Base-by-base conservation (phyloP, 2,113 vertebrate species). In the Psephotus haematonotus region DNA sequence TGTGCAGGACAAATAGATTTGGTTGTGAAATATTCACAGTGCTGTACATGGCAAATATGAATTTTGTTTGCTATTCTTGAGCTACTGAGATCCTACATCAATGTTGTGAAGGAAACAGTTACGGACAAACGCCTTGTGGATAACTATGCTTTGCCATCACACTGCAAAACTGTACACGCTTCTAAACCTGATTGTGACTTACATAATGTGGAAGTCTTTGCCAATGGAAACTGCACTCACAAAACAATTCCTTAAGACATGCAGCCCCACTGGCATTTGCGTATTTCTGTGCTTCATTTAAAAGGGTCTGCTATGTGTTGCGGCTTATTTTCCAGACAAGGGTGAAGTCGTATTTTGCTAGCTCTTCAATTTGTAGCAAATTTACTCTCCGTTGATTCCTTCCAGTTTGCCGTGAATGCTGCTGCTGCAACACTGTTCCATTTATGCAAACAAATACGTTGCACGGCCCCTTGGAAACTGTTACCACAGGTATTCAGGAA, bases 401-500 rank as follows among this genome's bases (percentile, higher is more conserved):
- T 65, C 24, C 72, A 76, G 65, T 46, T 65, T 62, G 22, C 74
- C 82, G 49, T 8, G 65, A 90, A 37, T 13, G 0, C 46, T 75
- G 68, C 29, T 37, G 47, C 72, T 53, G 59, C n/a, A 60, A 29
- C 25, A 18, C 10, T 11, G 60, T 64, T 37, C 44, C 59, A 74
- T 87, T 72, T 31, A 90, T 62, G 80, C 39, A 75, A 50, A 71
- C 52, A 90, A 92, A 7, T 60, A 74, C 86, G 76, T 47, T 4
- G 2, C 63, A 31, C 8, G 2, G 92, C 33, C 85, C 65, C 79
- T 71, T 76, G 76, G 82, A 94, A 90, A 65, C 76, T 71, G 46
- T 60, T 88, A 95, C 83, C 77, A 86, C 65, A 92, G 92, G 71
- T 83, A 93, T 78, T 90, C 33, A 72, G 86, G 76, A 90, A 92